Base-by-base conservation (phyloP, 92 coral and sea anemone species). In the Paragorgia papillata region DNA sequence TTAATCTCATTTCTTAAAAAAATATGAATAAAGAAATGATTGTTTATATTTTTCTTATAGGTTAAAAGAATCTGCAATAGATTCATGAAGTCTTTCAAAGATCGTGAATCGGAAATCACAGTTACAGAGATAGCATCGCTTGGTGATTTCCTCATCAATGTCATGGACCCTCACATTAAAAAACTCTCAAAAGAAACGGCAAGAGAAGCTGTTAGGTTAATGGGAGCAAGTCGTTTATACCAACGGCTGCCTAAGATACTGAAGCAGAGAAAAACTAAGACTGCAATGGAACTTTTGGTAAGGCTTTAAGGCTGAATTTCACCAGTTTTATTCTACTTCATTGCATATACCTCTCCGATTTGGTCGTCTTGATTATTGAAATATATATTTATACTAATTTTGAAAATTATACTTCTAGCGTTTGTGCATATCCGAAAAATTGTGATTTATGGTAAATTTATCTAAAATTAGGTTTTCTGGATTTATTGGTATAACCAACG, bases 121-220 rank as follows among this genome's bases (percentile, higher is more conserved):
- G 63, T 66, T 37, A 63, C 71, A 66, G 83, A 62, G 15, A 83
- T 82, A 33, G 66, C 73, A 10, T 74, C 88, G 1, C 85, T 90
- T 21, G 91, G 96, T 26, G 85, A 74, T 21, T 84, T 90, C 59
- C 65, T 85, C 35, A 37, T 54, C 4, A 86, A 87, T 13, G 82
- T 90, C 18, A 54, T 80, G 18, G 87, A 78, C 10, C 84, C 41
- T 0, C 85, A 84, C 19, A 62, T 71, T 15, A 86, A 56, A 4
- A 40, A 53, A 26, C 70, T 90, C 0, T 49, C 86, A 7, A 53
- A 14, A 13, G 89, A 84, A 39, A 81, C 83, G 18, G 69, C 81
- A 20, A 75, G 80, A 53, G 89, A 86, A 80, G 84, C 96, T 28
- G 87, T 87, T 14, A 66, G 89, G 30, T 86, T 84, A 75, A 82